Evolutionary conservation across 2,113 vertebrate genomes (phyloP), one percentile per base, ranked within the genome.

Genomic region (Mustelus asterias): DNA sequence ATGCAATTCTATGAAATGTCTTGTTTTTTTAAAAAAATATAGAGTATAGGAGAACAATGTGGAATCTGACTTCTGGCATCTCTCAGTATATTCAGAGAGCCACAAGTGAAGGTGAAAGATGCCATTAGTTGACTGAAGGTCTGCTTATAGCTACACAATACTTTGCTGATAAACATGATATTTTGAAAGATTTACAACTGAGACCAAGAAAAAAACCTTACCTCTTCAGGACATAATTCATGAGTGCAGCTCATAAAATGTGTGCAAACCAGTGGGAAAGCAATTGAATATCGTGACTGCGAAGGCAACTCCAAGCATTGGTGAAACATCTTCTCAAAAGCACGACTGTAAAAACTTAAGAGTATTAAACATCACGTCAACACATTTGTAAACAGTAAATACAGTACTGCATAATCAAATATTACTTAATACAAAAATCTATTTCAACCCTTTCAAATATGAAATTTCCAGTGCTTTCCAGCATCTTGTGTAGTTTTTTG

Each of bases 191-290:
- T 54, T 2, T 0, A 48, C 54, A 54, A 29, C 26, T n/a, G 29
- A 90, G 3, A n/a, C 54, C 26, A 60, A 60, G 24, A 90, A 90
- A 60, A 8, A 18, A 44, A 96, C 95, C 96, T 98, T 97, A 99
- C 99, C 99, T 99, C 99, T 97, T 99, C 99, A 2, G 99, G 99
- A 96, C 99, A 99, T 0, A 99, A 98, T 96, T 99, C 99, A 67
- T 99, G 99, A 95, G 99, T 99, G 83, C 99, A 99, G 98, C 99
- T 99, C 99, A 99, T 99, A 96, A 99, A 99, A 97, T 99, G 99
- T 96, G 99, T 99, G 97, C 99, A 99, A 96, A 99, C 98, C 96
- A 99, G 98, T 44, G 99, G 99, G 97, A 99, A 99, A 96, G 98
- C 99, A 98, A 99, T 98, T 96, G 99, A 99, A 96, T 99, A 99